phyloP scores from a whole-genome alignment of 2,888 invertebrate genomes.

The Drosophila fungiperda region DNA sequence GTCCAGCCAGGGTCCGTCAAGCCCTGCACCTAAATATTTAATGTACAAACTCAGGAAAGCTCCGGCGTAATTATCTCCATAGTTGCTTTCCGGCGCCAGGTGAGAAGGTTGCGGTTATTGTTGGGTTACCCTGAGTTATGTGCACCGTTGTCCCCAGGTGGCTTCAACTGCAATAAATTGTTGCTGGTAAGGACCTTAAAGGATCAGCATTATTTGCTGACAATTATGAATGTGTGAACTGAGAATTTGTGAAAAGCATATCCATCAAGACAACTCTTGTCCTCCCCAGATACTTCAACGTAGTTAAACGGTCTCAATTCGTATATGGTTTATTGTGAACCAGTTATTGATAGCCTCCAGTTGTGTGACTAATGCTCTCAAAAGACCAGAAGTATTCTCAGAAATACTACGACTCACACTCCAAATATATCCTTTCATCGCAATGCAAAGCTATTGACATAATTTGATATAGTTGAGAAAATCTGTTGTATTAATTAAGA shows the following conservation, averaged over 20 bases:
- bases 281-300: neutral
- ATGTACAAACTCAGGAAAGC: constrained; percentile 45
- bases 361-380: neutral
- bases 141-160: constrained; percentile 37
- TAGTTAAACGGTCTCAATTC: neutral
- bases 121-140: constrained; percentile 31
- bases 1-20: constrained; percentile 6
- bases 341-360: neutral
- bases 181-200: constrained; percentile 39
- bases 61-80: constrained; percentile 57
- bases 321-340: neutral
- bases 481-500: neutral
- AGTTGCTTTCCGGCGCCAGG: constrained; percentile 29
- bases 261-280: constrained; percentile 2
- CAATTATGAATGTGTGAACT: constrained; percentile 24
- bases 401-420: neutral
- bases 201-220: constrained; percentile 36
- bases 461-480: neutral
- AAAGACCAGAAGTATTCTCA: neutral
- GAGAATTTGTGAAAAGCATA: constrained; percentile 18
- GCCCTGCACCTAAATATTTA: constrained; percentile 48
- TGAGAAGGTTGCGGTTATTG: constrained; percentile 8
- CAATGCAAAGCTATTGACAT: neutral
- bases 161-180: constrained; percentile 46
- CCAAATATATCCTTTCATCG: neutral